Percentiles rank a stretch among this genome's conserved stretches.
These are phyloP conservation scores for Calidris pugnax DNA, from an alignment of 2,113 vertebrate species.

Conservation along the genomic window DNA sequence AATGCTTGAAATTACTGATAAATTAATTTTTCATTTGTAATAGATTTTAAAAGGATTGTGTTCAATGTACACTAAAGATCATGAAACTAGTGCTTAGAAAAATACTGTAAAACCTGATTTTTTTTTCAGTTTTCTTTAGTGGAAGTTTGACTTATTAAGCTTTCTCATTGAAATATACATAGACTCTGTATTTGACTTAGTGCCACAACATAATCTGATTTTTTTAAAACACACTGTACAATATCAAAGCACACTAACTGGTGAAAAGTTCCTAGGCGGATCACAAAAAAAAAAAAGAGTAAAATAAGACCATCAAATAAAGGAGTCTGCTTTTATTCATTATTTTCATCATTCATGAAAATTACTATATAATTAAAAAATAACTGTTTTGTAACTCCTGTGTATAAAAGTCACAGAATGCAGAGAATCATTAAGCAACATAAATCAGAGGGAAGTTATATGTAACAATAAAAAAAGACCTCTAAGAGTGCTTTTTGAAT, in stretches of 20 bases:
- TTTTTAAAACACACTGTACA: not conserved
- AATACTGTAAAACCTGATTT: not conserved
- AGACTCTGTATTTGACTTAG: not conserved
- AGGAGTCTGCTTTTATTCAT: not conserved
- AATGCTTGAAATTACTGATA: not conserved
- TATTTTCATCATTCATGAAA: not conserved
- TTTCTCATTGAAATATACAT: not conserved
- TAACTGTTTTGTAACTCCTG: not conserved
- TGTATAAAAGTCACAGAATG: not conserved
- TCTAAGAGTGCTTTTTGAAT: not conserved
- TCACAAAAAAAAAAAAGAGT: not conserved
- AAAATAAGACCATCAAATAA: not conserved
- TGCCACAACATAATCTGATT: not conserved
- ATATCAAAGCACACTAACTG: not conserved
- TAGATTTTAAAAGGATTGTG: not conserved
- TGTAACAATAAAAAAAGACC: not conserved
- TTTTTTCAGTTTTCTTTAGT: too few relatives aligned
- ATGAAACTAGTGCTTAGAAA: not conserved
- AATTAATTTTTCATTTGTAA: not conserved
- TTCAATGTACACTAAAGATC: not conserved
- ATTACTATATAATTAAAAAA: not conserved
- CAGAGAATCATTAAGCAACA: not conserved
- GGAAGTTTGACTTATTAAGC: not conserved
- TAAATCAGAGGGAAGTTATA: not conserved
- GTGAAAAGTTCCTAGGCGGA: not conserved